A percentile compares a stretch with the other conserved stretches of the same genome.
Conservation (phyloP, 2,888 invertebrate species). For the Odontocerum albicorne region DNA sequence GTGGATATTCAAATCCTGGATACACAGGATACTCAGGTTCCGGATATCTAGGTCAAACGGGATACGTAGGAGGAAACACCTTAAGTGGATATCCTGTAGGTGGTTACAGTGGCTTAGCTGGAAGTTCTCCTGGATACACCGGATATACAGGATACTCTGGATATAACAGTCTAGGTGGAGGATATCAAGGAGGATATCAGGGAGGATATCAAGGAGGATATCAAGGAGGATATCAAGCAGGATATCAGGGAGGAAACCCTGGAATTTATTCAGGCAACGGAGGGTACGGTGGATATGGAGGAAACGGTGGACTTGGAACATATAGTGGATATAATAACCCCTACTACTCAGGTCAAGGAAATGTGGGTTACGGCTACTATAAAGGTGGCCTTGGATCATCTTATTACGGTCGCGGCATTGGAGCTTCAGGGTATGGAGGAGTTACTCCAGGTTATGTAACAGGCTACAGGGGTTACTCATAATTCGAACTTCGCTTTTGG, state of each 20-base stretch:
- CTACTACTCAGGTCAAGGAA: constrained; percentile 55
- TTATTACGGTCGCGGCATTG: constrained; percentile 35
- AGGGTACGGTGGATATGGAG: constrained; percentile 62
- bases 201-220: constrained; percentile 21
- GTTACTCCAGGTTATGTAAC: constrained; percentile 54
- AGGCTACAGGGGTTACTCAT: constrained; percentile 57
- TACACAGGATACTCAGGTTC: constrained; percentile 11
- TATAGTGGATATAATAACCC: constrained; percentile 62
- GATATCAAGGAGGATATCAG: constrained; percentile 9
- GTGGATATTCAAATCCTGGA: neutral
- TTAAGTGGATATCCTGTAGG: neutral
- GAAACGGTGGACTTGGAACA: constrained; percentile 61
- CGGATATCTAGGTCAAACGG: constrained; percentile 7
- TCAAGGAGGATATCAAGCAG: constrained; percentile 9
- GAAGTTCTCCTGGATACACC: constrained; percentile 18
- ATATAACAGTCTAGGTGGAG: constrained; percentile 24
- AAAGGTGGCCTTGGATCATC: constrained; percentile 42
- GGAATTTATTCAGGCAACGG: constrained; percentile 43
- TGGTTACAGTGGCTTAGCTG: constrained; percentile 14
- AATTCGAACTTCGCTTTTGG: no score
- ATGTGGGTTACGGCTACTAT: constrained; percentile 63
- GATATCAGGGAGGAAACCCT: constrained; percentile 12
- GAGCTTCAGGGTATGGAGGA: constrained; percentile 50
- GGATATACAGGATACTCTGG: constrained; percentile 40
- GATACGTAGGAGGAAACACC: constrained; percentile 17